Percentiles rank a stretch among this genome's conserved stretches.
Evolutionary conservation across 2,888 invertebrate genomes (phyloP).

Genomic region (Agriopis leucophaearia): DNA sequence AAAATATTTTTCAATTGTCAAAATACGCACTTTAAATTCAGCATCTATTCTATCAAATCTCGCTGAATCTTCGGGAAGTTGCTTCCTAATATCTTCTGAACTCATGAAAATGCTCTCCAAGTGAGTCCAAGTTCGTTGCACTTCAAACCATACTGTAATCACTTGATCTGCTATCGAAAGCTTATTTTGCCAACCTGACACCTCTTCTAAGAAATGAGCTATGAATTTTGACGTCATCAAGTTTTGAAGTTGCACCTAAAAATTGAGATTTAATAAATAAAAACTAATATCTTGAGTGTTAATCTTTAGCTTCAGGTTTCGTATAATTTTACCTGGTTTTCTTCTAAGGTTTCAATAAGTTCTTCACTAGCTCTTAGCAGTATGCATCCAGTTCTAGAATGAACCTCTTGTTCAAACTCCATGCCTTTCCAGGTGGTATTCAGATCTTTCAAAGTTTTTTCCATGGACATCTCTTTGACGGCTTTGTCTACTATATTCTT

Average conservation of each 20-base stretch:
- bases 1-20: not conserved
- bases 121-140: constrained; percentile 98
- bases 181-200: constrained; percentile 97
- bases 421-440: constrained; percentile 96
- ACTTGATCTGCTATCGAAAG: constrained; percentile 97
- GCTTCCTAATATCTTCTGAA: constrained; percentile 97
- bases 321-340: constrained; percentile 92
- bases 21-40: constrained; percentile 91
- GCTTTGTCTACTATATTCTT: constrained; percentile 99
- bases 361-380: constrained; percentile 97
- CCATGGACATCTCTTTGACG: constrained; percentile 99
- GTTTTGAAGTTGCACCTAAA: constrained; percentile 96
- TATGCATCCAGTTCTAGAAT: constrained; percentile 94
- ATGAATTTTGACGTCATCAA: constrained; percentile 98
- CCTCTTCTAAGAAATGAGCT: constrained; percentile 97
- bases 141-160: constrained; percentile 97
- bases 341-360: constrained; percentile 98
- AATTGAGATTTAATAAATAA: constrained; percentile 11
- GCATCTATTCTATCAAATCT: constrained; percentile 96
- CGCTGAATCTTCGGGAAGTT: constrained; percentile 96
- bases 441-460: constrained; percentile 96
- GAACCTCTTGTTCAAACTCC: constrained; percentile 97
- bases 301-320: not conserved
- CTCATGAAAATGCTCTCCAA: constrained; percentile 99
- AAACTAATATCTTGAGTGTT: not conserved